Evolutionary conservation across 2,113 vertebrate genomes (phyloP), one percentile per base, ranked within the genome.

Genomic region (Andinoacara biseriatus): DNA sequence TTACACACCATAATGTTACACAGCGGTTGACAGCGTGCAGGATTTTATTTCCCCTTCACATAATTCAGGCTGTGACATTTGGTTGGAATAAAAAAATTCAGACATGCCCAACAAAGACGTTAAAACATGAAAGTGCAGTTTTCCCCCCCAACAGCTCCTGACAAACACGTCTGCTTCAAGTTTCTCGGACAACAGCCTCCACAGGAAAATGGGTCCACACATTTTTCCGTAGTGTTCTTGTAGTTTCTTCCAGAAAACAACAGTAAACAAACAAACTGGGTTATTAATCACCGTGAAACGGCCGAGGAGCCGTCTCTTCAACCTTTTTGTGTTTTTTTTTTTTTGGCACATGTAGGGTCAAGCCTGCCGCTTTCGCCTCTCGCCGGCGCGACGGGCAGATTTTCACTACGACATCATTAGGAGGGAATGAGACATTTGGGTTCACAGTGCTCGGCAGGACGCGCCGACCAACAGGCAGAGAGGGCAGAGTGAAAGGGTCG

Each of bases 271-370:
- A 89, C 58, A 87, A 90, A 79, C 35, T 46, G 31, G 18, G 43
- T 80, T 72, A 13, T 69, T 58, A 38, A 58, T 46, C 75, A 61
- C 81, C 58, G 86, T 88, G 80, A 86, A 90, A 72, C 89, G 86
- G 81, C 90, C 81, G 84, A 84, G 11, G 74, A 82, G 31, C 82
- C 26, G 1, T 80, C 74, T 65, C 31, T 74, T 58, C 52, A 63
- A 82, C 67, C 7, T 52, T 75, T 72, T 57, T n/a, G 78, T 43
- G 76, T 87, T 90, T 92, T 91, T 90, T 43, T 43, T 40, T 81
- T 87, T 93, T 93, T 93, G 92, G 92, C 91, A 93, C 92, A 86
- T 62, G 82, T 58, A 31, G 63, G 63, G 40, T 89, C 74, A 26
- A 74, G 74, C 72, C 79, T 10, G 49, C 18, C 18, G 13, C 82